Percentiles rank a stretch among this genome's conserved stretches.
Conservation (phyloP, 2,888 invertebrate genomes). For the Hemaris fuciformis region DNA sequence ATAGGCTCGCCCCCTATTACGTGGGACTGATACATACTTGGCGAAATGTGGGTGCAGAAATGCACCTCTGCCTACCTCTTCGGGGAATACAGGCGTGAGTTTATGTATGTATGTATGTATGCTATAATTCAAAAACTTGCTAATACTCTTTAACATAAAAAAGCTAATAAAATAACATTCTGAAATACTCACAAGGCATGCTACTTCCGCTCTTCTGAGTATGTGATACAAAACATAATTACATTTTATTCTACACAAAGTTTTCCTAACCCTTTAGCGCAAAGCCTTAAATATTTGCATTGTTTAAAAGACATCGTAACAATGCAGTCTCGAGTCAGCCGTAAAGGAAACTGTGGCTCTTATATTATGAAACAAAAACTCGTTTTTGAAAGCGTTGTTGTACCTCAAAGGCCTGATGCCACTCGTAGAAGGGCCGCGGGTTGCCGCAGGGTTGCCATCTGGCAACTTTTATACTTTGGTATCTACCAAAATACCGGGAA, state of each 20-base stretch:
- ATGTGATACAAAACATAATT: neutral
- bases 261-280: neutral
- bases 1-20: no score
- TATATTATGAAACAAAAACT: conserved; percentile 7
- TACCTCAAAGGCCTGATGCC: neutral
- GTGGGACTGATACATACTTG: no score
- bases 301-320: neutral
- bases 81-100: no score
- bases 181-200: no score
- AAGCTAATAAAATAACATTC: no score
- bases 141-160: no score
- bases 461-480: no score
- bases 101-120: no score
- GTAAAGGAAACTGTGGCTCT: neutral
- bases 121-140: no score
- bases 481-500: neutral
- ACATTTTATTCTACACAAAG: neutral
- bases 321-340: neutral
- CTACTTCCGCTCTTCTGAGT: neutral
- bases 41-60: no score
- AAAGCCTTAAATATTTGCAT: neutral
- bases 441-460: neutral
- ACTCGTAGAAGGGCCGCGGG: neutral
- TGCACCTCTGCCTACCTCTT: no score
- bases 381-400: conserved; percentile 3